Evolutionary conservation across 2,888 invertebrate species (phyloP).

Genomic region (Teleiodes luculella): DNA sequence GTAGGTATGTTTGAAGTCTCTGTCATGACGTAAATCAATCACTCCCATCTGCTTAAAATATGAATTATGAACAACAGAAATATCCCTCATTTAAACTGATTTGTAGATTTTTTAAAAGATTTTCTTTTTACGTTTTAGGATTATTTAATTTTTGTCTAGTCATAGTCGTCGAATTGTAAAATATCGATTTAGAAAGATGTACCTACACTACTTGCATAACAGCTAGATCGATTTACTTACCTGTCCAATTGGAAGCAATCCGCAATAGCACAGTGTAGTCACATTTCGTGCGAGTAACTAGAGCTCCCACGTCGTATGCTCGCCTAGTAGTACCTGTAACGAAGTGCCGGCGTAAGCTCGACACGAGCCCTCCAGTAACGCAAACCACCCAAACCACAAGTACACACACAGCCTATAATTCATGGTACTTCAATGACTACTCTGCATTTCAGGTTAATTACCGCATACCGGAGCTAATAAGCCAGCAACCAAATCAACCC

Average conservation of each 20-base stretch:
- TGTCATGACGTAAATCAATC: background rate
- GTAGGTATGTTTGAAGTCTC: too few relatives aligned
- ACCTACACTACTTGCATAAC: too few relatives aligned
- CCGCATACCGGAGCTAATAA: constrained; percentile 73
- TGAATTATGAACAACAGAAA: background rate
- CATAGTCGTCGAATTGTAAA: too few relatives aligned
- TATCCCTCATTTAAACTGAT: too few relatives aligned
- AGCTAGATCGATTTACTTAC: background rate
- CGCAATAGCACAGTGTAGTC: background rate
- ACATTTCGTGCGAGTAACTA: constrained; percentile 13
- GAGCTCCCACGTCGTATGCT: constrained; percentile 42
- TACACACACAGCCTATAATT: constrained; percentile 47
- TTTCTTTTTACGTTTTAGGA: too few relatives aligned
- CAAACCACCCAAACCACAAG: constrained; percentile 28
- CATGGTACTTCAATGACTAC: constrained; percentile 64
- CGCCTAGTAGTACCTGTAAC: constrained; percentile 65
- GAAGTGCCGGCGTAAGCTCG: constrained; percentile 36
- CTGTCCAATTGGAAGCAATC: background rate
- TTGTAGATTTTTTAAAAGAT: too few relatives aligned
- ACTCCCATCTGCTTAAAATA: background rate
- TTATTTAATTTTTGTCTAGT: too few relatives aligned
- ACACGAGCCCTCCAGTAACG: constrained; percentile 44
- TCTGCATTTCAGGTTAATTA: constrained; percentile 75
- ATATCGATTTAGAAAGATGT: too few relatives aligned
- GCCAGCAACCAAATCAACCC: constrained; percentile 58